Evolutionary conservation across 2,797 vertebrate genomes (phyloP), one percentile per base, ranked within the genome.

Genomic region (Psittacula derbiana): DNA sequence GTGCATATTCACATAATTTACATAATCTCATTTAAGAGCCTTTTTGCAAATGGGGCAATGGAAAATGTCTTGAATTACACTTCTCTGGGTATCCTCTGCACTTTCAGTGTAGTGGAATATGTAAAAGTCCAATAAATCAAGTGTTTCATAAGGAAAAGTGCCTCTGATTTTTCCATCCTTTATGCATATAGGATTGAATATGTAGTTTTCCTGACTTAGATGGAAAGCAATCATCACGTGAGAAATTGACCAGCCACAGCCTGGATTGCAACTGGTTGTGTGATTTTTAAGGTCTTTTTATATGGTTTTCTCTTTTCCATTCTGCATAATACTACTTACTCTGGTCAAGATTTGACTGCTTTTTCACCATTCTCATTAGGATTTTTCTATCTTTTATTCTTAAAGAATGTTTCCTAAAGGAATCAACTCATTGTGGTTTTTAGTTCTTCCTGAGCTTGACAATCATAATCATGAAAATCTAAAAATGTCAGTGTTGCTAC

Each of bases 381-480:
- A 73, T 82, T 82, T 81, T 53, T 86, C 49, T 85, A 9, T 87
- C 65, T 92, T 88, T 88, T 92, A 86, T 84, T 94, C 93, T 86
- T 90, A 67, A 94, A 92, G 31, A 53, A 14, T 61, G 43, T 88
- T 94, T 94, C 94, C 5, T 6, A 87, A 89, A 80, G 43, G n/a
- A 85, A 71, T 80, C 41, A 58, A 15, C 64, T 90, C 27, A 18
- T 23, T 92, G 78, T 75, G 64, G 20, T 17, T 92, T 95, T 90
- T n/a, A 58, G 23, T 67, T 84, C 55, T 92, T 86, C 88, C 72
- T 49, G 18, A 86, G 31, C 71, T 74, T 95, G 80, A 92, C 62
- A 64, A 70, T 93, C 70, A 16, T 71, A 90, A 92, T 87, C 44
- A 41, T 46, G 79, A 92, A 93, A 91, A 90, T 84, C 73, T 86